Base-by-base conservation (phyloP, 2,113 vertebrate species). In the Thalassarche chlororhynchos region DNA sequence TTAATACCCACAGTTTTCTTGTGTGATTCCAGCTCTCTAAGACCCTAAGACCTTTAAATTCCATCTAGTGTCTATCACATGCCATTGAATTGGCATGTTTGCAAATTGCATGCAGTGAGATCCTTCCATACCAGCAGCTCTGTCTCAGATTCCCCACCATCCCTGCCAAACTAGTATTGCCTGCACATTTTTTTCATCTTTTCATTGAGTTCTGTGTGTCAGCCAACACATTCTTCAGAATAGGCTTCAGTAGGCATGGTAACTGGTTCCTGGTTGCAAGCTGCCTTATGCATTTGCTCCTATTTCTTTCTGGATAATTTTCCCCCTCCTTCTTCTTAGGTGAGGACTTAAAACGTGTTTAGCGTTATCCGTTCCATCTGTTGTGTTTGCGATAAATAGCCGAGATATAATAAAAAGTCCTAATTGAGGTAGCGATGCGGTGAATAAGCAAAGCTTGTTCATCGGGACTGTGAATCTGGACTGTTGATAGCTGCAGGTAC, bases 401-500 rank as follows among this genome's bases (percentile, higher is more conserved):
- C 51, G 40, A 84, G 97, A 96, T 95, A 74, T 23, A 58, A 96
- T 89, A 76, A 96, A 97, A 96, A 97, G 92, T 95, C 97, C 96
- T 98, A 98, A 98, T 98, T 96, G 97, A 97, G 97, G 94, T 96
- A 84, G 97, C 40, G 97, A 95, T 95, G 94, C 96, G 38, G 89
- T 75, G 97, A 98, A 94, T 94, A 97, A 98, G 98, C 96, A 96
- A 95, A 97, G 96, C 97, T 93, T 83, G 93, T 83, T 98, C 61
- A 9, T 92, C 38, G 25, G 81, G 97, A 75, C 96, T 91, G 92
- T 29, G 97, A 96, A 96, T 97, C 96, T 46, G 91, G 95, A 57
- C 68, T 92, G 98, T 93, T 97, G 98, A 98, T 98, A 97, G 98
- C 98, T 98, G 98, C 98, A 99, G 99, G 97, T 99, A 98, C 96